Evolutionary conservation across 2,888 invertebrate species (phyloP), one percentile per base, ranked within the genome.

Genomic region (Chymomyza caudatula): DNA sequence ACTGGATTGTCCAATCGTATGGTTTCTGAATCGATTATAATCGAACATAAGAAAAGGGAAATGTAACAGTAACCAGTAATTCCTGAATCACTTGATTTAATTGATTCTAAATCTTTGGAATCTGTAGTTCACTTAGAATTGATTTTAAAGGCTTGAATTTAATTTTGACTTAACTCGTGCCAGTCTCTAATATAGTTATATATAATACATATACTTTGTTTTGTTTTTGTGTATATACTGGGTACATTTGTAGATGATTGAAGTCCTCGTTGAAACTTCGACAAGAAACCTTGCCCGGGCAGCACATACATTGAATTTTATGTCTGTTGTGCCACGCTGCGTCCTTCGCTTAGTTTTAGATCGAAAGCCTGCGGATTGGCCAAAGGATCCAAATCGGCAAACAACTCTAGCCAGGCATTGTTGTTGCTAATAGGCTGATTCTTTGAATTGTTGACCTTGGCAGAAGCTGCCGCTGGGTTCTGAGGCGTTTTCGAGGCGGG

Each of bases 281-380:
- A 55, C 49, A 69, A 49, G 65, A 51, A 51, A 51, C 22, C 51
- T 15, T 22, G 51, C 19, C 17, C 3, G 19, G 49, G 49, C 19
- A 22, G 47, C 29, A 29, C 6, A 29, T 29, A 29, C 8, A 11
- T 37, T 1, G 29, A 11, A 54, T 69, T 72, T 88, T 84, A 89
- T 71, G 88, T 89, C 59, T 89, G 87, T 63, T 89, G 88, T 2
- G 79, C 78, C 23, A 88, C 88, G 42, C 84, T 81, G 25, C 79
- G 77, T 5, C 78, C 83, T 3, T 80, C 87, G 66, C 84, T 87
- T 8, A 89, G 19, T 69, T 89, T 88, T 13, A 88, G 64, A 73
- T 89, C 89, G 15, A 89, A 89, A 8, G 87, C 88, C 62, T 89
- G 88, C 0, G 88, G 85, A 76, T 89, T 89, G 20, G 85, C 88